Evolutionary conservation across 2,888 invertebrate genomes (phyloP), one percentile per base, ranked within the genome.

Genomic region (Anthoptus insignis): DNA sequence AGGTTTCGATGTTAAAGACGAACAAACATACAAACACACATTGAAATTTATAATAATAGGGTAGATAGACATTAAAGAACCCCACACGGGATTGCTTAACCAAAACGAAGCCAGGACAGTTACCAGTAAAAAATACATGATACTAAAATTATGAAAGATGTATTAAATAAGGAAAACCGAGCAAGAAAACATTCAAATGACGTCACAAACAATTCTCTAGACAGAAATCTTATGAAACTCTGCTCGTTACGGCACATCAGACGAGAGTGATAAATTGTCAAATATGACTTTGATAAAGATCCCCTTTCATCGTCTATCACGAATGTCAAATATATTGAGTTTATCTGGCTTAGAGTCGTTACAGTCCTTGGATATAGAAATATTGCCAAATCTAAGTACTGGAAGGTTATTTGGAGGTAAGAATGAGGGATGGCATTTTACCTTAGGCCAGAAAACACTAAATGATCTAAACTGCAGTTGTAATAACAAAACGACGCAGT

Each of bases 291-390:
- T 63, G 61, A 63, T 63, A 70, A 70, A 71, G 71, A 74, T 74
- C 70, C 67, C 68, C 69, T 69, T 72, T 73, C 68, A 61, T 71
- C 70, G 67, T 71, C 65, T 67, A 72, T 71, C 73, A 72, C 54
- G 19, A 54, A 54, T 63, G 61, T 63, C 61, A 49, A 54, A 47
- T 56, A 54, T 63, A 63, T 63, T 63, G 61, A 63, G 61, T 63
- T 60, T 63, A 63, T 54, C 47, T 27, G 53, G 45, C 61, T 56
- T 37, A 32, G 24, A 60, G 52, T 52, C 53, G 37, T 54, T 37
- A 54, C 54, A 37, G 61, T 37, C 61, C 54, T 63, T 56, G 54
- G 34, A 54, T 63, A 56, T 54, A 54, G 61, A 61, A 37, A 56
- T 63, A 63, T 63, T 63, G 37, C 61, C 54, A 45, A 24, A 29